A percentile compares a stretch with the other conserved stretches of the same genome.
Evolutionary conservation across 2,888 invertebrate species (phyloP).

Genomic region (Sarcophaga subvicina): DNA sequence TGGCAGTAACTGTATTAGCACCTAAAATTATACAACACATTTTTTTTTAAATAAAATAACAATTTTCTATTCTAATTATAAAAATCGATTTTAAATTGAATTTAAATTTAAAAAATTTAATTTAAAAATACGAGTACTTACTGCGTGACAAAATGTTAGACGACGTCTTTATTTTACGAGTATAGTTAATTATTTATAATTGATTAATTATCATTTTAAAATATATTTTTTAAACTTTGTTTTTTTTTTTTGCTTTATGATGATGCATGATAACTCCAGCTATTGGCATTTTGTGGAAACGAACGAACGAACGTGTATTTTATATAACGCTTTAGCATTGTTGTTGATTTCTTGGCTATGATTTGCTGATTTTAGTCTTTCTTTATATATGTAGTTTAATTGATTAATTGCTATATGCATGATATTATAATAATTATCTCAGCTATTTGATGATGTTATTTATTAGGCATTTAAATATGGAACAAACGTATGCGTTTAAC

Average conservation of each 20-base stretch:
- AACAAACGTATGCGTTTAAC: constrained; percentile 18
- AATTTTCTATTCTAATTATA: constrained; percentile 23
- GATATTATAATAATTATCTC: constrained; percentile 17
- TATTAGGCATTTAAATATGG: constrained; percentile 37
- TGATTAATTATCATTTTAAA: constrained; percentile 54
- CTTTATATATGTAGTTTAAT: neutral
- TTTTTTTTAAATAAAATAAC: neutral
- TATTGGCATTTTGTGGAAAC: constrained; percentile 30
- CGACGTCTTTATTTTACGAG: constrained; percentile 71
- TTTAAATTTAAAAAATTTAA: constrained; percentile 1
- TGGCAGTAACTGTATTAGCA: constrained; percentile 14
- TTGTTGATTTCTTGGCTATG: constrained; percentile 10
- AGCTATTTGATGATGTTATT: constrained; percentile 51
- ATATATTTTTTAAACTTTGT: constrained; percentile 34
- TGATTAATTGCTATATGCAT: constrained; percentile 50
- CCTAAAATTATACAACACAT: constrained; percentile 26
- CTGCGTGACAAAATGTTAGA: constrained; percentile 81
- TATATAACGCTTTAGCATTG: constrained; percentile 44
- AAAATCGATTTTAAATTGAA: neutral
- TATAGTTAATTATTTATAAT: constrained; percentile 50
- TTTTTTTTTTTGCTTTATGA: constrained; percentile 29
- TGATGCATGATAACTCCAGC: constrained; percentile 55
- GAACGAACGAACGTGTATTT: constrained; percentile 20
- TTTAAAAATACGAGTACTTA: constrained; percentile 74
- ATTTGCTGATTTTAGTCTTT: neutral